A percentile compares a stretch with the other conserved stretches of the same genome.
phyloP scores from a whole-genome alignment of 2,113 vertebrate genomes.

The Corynorhinus townsendii region DNA sequence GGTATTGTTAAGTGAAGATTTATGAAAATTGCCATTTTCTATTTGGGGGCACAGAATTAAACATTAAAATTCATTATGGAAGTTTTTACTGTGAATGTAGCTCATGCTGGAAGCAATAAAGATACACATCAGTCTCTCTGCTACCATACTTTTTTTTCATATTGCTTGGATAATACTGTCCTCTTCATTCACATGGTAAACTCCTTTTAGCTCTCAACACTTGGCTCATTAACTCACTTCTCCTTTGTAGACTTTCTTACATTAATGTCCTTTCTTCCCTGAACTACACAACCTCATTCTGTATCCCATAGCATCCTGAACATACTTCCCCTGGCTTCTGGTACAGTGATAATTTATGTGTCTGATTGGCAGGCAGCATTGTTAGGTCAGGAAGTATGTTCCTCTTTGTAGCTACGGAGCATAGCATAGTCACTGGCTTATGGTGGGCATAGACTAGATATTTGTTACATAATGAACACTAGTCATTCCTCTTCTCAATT shows the following conservation, averaged over 20 bases:
- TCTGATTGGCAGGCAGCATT: not conserved
- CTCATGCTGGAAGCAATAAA: not conserved
- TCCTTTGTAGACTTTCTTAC: not conserved
- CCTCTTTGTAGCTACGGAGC: not conserved
- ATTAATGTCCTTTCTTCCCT: not conserved
- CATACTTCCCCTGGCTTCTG: not conserved
- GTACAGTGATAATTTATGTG: not conserved
- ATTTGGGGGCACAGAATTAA: not conserved
- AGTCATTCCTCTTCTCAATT: not conserved
- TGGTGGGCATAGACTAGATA: not conserved
- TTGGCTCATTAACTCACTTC: not conserved
- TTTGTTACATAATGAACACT: not conserved
- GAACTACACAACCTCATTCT: not conserved
- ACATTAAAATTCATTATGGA: not conserved
- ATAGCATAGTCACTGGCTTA: not conserved
- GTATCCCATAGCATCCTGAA: not conserved
- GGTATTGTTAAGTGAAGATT: not conserved
- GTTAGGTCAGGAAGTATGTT: not conserved
- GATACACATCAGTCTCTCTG: not conserved
- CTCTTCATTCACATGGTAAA: not conserved
- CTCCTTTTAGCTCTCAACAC: not conserved
- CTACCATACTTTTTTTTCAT: not conserved
- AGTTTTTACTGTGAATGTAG: not conserved
- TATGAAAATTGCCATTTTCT: not conserved
- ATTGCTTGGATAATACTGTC: not conserved